Base-by-base conservation (phyloP, 2,888 invertebrate species). In the Cremastinae sp. region DNA sequence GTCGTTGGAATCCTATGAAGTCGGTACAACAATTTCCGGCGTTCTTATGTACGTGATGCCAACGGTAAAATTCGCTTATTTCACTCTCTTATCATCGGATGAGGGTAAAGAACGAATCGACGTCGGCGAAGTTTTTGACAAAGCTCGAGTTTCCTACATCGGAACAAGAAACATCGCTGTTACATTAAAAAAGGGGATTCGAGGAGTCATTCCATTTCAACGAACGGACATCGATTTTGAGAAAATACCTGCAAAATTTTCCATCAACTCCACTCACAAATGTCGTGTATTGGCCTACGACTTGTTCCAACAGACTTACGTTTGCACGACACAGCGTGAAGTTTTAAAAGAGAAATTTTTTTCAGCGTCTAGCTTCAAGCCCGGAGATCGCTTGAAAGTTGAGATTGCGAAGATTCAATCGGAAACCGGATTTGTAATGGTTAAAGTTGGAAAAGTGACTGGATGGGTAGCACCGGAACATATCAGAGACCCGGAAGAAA, bases 251-350 rank as follows among this genome's bases (percentile, higher is more conserved):
- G 91, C 76, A 83, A 91, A 37, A 82, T 94, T 81, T 86, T 87
- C 72, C 88, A 90, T 79, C 90, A 91, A 43, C 92, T 92, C 90
- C 1, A 84, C 74, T 20, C 90, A 91, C 75, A 85, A 85, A 35
- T 91, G 91, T 22, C 92, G 95, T 20, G 90, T 96, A 0, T 85
- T 95, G 0, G 91, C 92, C 68, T 95, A 94, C 90, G 93, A 94
- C 87, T 88, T 91, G 22, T 91, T 94, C 51, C 94, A 95, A 83
- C 91, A 91, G 77, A 84, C 92, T 35, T 95, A 94, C 88, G 91
- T 94, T 7, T 94, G 95, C 83, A 92, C 93, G 1, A 93, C 94
- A 88, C 92, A 94, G 85, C 88, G 91, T 0, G 83, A 88, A 0
- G 76, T 93, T 1, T 82, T 95, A 0, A 87, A 90, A 28, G 92